Conservation (phyloP, 1,140 invertebrate genomes). For the Tribolium madens region DNA sequence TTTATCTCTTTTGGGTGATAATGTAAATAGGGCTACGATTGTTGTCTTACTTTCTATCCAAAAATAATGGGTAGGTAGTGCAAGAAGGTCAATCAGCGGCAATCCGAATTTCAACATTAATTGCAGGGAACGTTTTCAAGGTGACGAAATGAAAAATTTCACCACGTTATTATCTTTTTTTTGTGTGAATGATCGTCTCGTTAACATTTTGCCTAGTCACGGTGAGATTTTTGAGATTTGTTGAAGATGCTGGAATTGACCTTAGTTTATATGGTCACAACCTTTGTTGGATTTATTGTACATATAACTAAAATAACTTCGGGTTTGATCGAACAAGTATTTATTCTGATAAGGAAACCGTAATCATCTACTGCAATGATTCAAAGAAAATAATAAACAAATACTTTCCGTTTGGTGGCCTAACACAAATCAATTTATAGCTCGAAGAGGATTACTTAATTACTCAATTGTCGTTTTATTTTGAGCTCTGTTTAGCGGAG, state of each 20-base stretch:
- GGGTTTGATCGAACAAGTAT: neutral
- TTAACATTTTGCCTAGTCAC: neutral
- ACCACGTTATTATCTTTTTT: conserved; percentile 26
- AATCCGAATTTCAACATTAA: conserved; percentile 34
- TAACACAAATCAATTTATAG: conserved; percentile 31
- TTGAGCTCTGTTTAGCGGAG: conserved; percentile 28
- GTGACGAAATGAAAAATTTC: conserved; percentile 28
- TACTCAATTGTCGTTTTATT: conserved; percentile 45
- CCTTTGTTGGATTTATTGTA: conserved; percentile 13
- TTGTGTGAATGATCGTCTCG: neutral
- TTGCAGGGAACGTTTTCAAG: conserved; percentile 32
- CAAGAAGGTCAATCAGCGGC: conserved; percentile 17
- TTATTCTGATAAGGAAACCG: conserved; percentile 16
- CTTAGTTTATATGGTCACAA: conserved; percentile 8
- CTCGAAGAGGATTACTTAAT: conserved; percentile 30
- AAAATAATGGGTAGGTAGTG: neutral
- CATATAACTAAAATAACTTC: neutral
- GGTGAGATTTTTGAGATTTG: neutral
- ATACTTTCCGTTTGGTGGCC: conserved; percentile 12
- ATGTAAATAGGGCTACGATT: conserved; percentile 8
- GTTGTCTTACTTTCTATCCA: neutral
- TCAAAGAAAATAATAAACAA: conserved; percentile 20
- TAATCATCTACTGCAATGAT: conserved; percentile 19
- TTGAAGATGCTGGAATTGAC: neutral
- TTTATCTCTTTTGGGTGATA: conserved; percentile 11